These are phyloP conservation scores for Serranus cabrilla DNA, from an alignment of 2,797 vertebrate species.

Conservation along the genomic window DNA sequence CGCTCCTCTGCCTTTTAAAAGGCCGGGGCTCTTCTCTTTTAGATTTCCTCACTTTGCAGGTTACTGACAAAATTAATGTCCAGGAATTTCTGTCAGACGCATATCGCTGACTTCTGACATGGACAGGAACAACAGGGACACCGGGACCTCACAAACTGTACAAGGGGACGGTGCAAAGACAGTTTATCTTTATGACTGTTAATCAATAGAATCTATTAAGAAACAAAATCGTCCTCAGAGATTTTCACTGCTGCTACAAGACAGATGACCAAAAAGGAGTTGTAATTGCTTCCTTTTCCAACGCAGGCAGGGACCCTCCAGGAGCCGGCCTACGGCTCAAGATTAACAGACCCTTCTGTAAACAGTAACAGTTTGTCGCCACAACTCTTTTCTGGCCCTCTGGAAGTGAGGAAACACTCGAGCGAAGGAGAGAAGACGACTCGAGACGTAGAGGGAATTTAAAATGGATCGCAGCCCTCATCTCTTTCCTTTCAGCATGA, in stretches of 20 bases:
- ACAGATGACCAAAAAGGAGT: conserved; percentile 42
- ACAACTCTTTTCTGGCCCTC: conserved; percentile 48
- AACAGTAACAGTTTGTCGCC: conserved; percentile 48
- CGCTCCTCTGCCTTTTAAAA: conserved; percentile 48
- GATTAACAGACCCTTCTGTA: conserved; percentile 59
- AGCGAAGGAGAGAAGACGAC: conserved; percentile 64
- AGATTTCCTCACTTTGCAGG: conserved; percentile 24
- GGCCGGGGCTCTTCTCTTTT: conserved; percentile 26
- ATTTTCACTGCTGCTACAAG: conserved; percentile 25
- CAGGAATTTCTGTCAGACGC: conserved; percentile 10
- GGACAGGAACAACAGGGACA: conserved; percentile 26
- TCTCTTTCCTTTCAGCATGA: conserved; percentile 77
- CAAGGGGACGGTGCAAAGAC: not conserved
- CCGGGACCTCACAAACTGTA: conserved; percentile 25
- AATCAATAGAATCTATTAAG: conserved; percentile 69
- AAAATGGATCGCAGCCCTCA: conserved; percentile 76
- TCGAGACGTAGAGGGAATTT: conserved; percentile 76
- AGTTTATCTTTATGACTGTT: conserved; percentile 64
- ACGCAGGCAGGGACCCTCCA: conserved; percentile 23
- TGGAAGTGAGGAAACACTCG: conserved; percentile 64
- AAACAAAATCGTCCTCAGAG: conserved; percentile 45
- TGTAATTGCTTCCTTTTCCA: conserved; percentile 46
- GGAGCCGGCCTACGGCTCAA: conserved; percentile 39
- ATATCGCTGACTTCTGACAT: conserved; percentile 26
- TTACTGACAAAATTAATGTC: conserved; percentile 28